Base-by-base conservation (phyloP, 2,888 invertebrate species). In the Drosophila formosana region DNA sequence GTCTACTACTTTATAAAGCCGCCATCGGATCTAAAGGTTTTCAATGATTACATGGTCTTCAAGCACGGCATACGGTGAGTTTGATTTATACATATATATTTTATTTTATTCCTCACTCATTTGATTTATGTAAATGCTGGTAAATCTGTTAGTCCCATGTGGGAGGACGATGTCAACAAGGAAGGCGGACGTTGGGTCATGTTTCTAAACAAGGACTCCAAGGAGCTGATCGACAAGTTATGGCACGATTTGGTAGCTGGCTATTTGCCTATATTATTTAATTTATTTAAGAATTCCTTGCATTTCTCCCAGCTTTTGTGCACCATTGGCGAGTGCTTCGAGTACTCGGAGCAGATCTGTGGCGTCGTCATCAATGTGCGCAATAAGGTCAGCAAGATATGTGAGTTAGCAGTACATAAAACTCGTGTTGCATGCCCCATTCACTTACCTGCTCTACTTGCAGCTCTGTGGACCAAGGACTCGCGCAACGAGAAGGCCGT, bases 301-400 rank as follows among this genome's bases (percentile, higher is more conserved):
- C 3, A 7, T 5, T n/a, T 41, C 63, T 13, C 47, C 32, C 78
- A 95, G 95, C 93, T 97, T 52, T 93, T 97, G 75, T 96, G 96
- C 90, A 94, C 98, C 91, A 98, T 99, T 93, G 99, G 99, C 51
- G 99, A 99, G 94, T 96, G 97, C 61, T 99, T 98, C 92, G 97
- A 98, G 78, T 94, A 96, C 90, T 96, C 97, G 66, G 97, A 98
- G 77, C 97, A 98, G 91, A 95, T 99, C 71, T 98, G 98, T 92
- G 99, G 99, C 56, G 98, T 98, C 76, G 98, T 98, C 76, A 97
- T 99, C 61, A 98, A 98, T 93, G 95, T 99, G 80, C 95, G 99
- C 93, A 93, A 94, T 75, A 98, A 97, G 93, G 95, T 96, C 78
- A 98, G 98, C 93, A 99, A 98, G 94, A 95, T 98, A 91, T 97